These are phyloP conservation scores for Crypturellus undulatus DNA, from an alignment of 2,113 vertebrate genomes.

Conservation along the genomic window DNA sequence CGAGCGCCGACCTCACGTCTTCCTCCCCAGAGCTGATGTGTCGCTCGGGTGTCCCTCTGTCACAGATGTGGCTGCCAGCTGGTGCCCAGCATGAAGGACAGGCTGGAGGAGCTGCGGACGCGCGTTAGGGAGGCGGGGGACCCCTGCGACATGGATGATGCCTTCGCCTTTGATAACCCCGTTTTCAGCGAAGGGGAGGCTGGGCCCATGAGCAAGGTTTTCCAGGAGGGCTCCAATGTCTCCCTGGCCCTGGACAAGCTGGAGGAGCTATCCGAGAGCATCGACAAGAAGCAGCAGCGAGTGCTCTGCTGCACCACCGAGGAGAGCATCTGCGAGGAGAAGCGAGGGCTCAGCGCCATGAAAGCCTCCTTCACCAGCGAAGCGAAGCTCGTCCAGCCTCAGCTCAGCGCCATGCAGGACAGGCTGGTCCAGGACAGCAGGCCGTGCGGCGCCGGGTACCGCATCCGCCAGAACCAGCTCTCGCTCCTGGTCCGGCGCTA, in stretches of 20 bases:
- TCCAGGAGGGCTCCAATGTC: constrained; percentile 64
- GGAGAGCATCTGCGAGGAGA: constrained; percentile 34
- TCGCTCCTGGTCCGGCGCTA: constrained; percentile 53
- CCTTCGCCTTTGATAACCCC: constrained; percentile 27
- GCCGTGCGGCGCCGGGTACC: background rate
- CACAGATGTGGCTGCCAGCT: background rate
- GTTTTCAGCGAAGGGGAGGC: background rate
- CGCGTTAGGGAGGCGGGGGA: constrained; percentile 1
- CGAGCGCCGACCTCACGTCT: background rate
- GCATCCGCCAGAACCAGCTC: constrained; percentile 64
- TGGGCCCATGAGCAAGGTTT: constrained; percentile 15
- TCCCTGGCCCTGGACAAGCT: constrained; percentile 52
- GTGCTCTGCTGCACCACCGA: constrained; percentile 71
- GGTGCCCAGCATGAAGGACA: constrained; percentile 67
- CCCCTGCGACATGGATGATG: background rate
- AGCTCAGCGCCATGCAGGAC: constrained; percentile 22
- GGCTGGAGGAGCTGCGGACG: constrained; percentile 68
- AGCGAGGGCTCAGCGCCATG: constrained; percentile 15
- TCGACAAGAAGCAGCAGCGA: constrained; percentile 56
- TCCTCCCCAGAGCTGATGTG: background rate
- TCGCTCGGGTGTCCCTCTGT: background rate
- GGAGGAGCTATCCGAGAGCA: constrained; percentile 50
- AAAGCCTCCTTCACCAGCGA: constrained; percentile 43
- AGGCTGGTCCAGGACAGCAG: background rate
- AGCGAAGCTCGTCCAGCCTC: constrained; percentile 53